These are phyloP conservation scores for Marcusenius ussheri DNA, from an alignment of 2,113 vertebrate species.

Conservation along the genomic window DNA sequence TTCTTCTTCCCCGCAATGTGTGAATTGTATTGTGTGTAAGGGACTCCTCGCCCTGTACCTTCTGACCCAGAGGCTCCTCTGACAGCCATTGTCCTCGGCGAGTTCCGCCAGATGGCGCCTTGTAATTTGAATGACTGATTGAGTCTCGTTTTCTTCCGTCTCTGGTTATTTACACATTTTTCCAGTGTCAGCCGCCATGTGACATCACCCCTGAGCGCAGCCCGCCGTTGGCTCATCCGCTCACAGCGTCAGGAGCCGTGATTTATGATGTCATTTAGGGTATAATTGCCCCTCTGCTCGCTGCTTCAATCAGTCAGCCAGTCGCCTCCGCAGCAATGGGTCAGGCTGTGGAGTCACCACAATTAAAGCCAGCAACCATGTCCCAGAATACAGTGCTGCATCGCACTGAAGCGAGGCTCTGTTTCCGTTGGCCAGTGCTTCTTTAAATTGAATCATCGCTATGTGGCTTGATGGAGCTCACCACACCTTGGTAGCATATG, in stretches of 20 bases:
- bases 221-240: constrained; percentile 25
- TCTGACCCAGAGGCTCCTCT: neutral
- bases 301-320: constrained; percentile 40
- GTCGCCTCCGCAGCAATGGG: constrained; percentile 30
- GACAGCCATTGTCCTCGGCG: neutral
- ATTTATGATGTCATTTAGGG: constrained; percentile 35
- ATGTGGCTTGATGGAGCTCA: neutral
- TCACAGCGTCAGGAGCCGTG: constrained; percentile 31
- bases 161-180: neutral
- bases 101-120: neutral
- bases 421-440: neutral
- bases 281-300: constrained; percentile 42
- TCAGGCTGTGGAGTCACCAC: constrained; percentile 37
- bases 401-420: neutral
- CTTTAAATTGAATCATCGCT: neutral
- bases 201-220: constrained; percentile 37
- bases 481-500: neutral
- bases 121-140: constrained; percentile 1
- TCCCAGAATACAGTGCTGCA: constrained; percentile 15
- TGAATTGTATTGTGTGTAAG: neutral
- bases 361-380: constrained; percentile 25
- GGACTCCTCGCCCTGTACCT: neutral
- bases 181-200: neutral
- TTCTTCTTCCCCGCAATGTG: neutral
- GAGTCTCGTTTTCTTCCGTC: neutral